A percentile compares a stretch with the other conserved stretches of the same genome.
Conservation (phyloP, 2,113 vertebrate genomes). For the Poecile atricapillus region DNA sequence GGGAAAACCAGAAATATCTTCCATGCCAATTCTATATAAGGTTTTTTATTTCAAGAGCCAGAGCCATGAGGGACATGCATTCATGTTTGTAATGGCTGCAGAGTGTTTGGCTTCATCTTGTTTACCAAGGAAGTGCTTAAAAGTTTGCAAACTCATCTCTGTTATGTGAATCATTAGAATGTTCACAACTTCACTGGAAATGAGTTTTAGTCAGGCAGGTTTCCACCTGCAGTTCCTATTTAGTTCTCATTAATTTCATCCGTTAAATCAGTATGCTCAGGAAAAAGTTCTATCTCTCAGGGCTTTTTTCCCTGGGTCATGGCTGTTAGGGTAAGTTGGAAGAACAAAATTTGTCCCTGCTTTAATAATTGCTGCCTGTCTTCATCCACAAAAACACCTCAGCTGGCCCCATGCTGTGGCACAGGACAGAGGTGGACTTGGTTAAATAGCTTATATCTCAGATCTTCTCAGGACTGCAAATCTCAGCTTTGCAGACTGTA, state of each 20-base stretch:
- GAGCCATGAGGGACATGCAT: not conserved
- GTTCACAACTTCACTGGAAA: not conserved
- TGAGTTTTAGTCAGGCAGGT: not conserved
- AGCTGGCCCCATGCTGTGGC: not conserved
- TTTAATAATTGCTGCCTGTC: not conserved
- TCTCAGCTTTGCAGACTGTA: not conserved
- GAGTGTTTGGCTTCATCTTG: not conserved
- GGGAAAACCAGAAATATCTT: not conserved
- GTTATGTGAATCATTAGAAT: not conserved
- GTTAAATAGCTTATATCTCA: not conserved
- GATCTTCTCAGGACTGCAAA: not conserved
- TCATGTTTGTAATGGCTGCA: not conserved
- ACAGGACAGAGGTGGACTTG: not conserved
- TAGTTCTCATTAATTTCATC: not conserved
- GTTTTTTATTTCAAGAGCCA: not conserved
- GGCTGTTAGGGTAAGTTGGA: not conserved
- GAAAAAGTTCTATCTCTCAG: not conserved
- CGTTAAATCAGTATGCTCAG: not conserved
- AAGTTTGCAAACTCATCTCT: not conserved
- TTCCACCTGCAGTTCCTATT: not conserved
- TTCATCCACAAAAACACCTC: not conserved
- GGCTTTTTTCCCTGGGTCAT: not conserved
- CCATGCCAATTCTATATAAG: not conserved
- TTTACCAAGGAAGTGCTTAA: not conserved
- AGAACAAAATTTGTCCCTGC: not conserved